phyloP scores from a whole-genome alignment of 2,113 vertebrate genomes.

The Anolis carolinensis region DNA sequence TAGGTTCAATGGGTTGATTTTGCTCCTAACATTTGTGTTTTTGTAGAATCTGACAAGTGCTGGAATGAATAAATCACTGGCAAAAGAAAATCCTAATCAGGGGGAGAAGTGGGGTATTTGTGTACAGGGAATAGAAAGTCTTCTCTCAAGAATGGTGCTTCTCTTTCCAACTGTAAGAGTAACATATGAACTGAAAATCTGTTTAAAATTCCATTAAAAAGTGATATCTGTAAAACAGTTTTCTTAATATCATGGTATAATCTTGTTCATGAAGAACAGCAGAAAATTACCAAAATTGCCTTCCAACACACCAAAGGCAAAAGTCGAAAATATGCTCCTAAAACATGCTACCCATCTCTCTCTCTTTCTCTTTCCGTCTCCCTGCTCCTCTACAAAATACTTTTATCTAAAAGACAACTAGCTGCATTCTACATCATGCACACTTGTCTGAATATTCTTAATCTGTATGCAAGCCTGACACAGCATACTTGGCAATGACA shows the following conservation, averaged over 20 bases:
- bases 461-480: background rate
- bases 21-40: background rate
- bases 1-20: background rate
- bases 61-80: background rate
- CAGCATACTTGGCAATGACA: background rate
- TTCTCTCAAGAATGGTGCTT: background rate
- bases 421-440: background rate
- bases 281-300: background rate
- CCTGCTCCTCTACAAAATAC: background rate
- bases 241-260: background rate
- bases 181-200: background rate
- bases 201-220: no score
- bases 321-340: background rate
- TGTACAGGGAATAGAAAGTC: background rate
- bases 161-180: background rate
- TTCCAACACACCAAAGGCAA: background rate
- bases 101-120: no score
- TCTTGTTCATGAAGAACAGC: background rate
- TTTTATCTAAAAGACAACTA: background rate
- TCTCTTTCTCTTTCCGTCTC: background rate
- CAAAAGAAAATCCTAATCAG: background rate
- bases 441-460: constrained; percentile 2
- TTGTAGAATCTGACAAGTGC: background rate
- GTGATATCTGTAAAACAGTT: background rate
- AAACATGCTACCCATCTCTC: background rate